phyloP scores from a whole-genome alignment of 1,140 invertebrate species.

The Coelopa frigida region DNA sequence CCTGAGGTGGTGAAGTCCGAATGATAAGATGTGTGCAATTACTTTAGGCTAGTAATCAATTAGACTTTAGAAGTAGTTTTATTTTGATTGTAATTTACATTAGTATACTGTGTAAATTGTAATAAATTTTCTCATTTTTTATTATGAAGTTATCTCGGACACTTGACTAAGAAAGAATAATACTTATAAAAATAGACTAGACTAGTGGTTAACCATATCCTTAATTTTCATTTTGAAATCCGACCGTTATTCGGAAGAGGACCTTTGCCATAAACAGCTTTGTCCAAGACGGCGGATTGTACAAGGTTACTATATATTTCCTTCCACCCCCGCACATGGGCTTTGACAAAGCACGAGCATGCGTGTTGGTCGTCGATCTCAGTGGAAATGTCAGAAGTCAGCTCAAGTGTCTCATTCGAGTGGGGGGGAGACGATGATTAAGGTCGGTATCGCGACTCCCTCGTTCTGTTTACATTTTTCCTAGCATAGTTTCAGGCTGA shows the following conservation, averaged over 20 bases:
- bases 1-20: conserved; percentile 18
- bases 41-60: background rate
- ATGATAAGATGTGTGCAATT: background rate
- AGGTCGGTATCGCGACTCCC: no score
- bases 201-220: no score
- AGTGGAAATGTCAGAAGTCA: conserved; percentile 9
- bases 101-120: background rate
- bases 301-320: no score
- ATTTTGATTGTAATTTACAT: background rate
- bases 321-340: background rate
- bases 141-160: background rate
- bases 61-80: background rate
- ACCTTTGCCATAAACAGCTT: no score
- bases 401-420: background rate
- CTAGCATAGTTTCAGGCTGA: no score
- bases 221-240: no score
- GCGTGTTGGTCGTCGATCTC: background rate
- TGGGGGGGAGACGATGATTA: no score
- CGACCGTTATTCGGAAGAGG: no score
- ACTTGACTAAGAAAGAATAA: no score
- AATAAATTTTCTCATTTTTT: background rate
- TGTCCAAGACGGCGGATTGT: no score
- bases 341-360: background rate
- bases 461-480: no score
- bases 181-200: no score